phyloP scores from a whole-genome alignment of 92 coral and sea anemone genomes.

The Diadumene lineata region DNA sequence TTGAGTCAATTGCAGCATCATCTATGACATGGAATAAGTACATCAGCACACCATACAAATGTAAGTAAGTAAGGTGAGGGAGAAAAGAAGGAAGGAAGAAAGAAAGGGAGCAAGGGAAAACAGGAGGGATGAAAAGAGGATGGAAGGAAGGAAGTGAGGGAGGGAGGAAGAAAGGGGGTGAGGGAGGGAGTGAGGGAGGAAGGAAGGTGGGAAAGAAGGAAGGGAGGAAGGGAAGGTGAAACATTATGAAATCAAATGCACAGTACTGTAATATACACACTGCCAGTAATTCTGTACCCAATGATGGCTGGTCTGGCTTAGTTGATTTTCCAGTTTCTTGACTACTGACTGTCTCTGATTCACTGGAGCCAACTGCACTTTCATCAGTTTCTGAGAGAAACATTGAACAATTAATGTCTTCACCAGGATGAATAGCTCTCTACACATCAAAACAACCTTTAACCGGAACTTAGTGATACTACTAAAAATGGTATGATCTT shows the following conservation, averaged over 20 bases:
- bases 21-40: conserved; percentile 6
- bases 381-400: conserved; percentile 55
- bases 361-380: conserved; percentile 81
- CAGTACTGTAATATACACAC: background rate
- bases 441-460: too few relatives aligned
- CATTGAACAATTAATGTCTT: background rate
- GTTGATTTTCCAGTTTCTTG: conserved; percentile 33
- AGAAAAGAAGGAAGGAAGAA: too few relatives aligned
- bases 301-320: conserved; percentile 18
- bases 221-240: background rate
- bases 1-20: conserved; percentile 75
- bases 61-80: too few relatives aligned
- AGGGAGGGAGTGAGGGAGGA: too few relatives aligned
- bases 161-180: too few relatives aligned
- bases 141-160: too few relatives aligned
- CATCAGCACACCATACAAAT: background rate
- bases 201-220: too few relatives aligned
- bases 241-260: background rate
- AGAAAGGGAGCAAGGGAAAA: too few relatives aligned
- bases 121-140: too few relatives aligned
- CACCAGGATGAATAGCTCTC: too few relatives aligned
- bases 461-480: too few relatives aligned
- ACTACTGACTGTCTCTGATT: conserved; percentile 61
- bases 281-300: conserved; percentile 33
- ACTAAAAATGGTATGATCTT: too few relatives aligned